These are phyloP conservation scores for Crematogaster levior DNA, from an alignment of 2,888 invertebrate species.

Conservation along the genomic window DNA sequence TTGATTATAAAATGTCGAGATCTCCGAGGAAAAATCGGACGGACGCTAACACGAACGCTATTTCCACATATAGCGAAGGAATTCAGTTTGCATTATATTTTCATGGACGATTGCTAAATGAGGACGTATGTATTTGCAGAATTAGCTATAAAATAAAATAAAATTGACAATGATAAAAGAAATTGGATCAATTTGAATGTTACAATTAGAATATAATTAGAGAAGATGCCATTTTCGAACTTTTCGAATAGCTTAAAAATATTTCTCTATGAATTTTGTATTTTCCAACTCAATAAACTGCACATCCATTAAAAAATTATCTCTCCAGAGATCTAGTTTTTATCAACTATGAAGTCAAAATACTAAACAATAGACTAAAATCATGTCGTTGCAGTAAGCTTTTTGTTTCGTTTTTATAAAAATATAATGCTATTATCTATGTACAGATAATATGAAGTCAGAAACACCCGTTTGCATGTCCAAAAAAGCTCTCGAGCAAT, in stretches of 20 bases:
- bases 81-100: slow-evolving; percentile 32
- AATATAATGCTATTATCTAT: slow-evolving; percentile 68
- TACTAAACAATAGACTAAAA: slow-evolving; percentile 12
- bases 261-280: no score
- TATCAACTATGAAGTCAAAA: background rate
- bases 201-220: no score
- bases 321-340: background rate
- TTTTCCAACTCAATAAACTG: no score
- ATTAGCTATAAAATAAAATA: slow-evolving; percentile 14
- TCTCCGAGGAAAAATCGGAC: slow-evolving; percentile 54
- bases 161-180: no score
- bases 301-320: slow-evolving; percentile 7
- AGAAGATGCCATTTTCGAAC: no score
- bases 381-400: slow-evolving; percentile 23
- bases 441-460: slow-evolving; percentile 57
- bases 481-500: background rate
- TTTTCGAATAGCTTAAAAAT: no score
- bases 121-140: slow-evolving; percentile 44
- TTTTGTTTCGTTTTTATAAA: slow-evolving; percentile 63
- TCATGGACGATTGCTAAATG: slow-evolving; percentile 48
- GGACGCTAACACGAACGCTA: slow-evolving; percentile 50
- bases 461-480: slow-evolving; percentile 41
- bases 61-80: slow-evolving; percentile 1
- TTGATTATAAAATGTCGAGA: slow-evolving; percentile 49
- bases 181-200: no score